phyloP scores from a whole-genome alignment of 1,140 invertebrate genomes.

The Cryptotermes secundus region DNA sequence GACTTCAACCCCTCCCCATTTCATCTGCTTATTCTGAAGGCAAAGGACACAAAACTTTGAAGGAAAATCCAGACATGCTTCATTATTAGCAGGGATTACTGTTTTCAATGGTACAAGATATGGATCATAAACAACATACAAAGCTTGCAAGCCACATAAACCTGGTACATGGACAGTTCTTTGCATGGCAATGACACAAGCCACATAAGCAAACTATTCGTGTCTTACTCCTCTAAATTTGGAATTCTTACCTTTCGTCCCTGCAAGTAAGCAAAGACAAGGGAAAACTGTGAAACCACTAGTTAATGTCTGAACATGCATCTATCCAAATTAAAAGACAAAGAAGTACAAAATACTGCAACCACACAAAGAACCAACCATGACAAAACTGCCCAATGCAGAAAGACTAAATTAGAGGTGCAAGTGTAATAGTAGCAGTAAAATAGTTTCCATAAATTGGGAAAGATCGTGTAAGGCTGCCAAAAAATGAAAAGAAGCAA shows the following conservation, averaged over 20 bases:
- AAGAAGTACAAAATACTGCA: constrained; percentile 27
- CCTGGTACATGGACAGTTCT: constrained; percentile 28
- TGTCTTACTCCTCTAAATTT: background rate
- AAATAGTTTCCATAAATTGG: background rate
- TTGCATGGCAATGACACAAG: constrained; percentile 38
- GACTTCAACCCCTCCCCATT: no score
- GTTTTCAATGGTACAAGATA: background rate
- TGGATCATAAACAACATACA: background rate
- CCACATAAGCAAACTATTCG: background rate
- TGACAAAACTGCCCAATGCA: background rate
- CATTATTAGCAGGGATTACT: background rate
- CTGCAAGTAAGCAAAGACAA: constrained; percentile 20
- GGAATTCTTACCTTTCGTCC: constrained; percentile 28
- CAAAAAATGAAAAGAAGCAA: background rate
- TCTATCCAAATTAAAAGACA: background rate
- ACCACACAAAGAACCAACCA: constrained; percentile 33
- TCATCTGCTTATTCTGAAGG: no score
- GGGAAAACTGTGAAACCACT: constrained; percentile 10
- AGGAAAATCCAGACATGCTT: no score
- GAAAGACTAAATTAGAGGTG: background rate
- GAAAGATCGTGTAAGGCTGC: background rate
- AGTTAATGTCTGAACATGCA: background rate
- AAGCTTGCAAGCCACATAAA: background rate
- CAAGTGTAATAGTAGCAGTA: background rate
- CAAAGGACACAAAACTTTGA: no score